phyloP scores from a whole-genome alignment of 2,113 vertebrate species.

The Fulmarus glacialis region DNA sequence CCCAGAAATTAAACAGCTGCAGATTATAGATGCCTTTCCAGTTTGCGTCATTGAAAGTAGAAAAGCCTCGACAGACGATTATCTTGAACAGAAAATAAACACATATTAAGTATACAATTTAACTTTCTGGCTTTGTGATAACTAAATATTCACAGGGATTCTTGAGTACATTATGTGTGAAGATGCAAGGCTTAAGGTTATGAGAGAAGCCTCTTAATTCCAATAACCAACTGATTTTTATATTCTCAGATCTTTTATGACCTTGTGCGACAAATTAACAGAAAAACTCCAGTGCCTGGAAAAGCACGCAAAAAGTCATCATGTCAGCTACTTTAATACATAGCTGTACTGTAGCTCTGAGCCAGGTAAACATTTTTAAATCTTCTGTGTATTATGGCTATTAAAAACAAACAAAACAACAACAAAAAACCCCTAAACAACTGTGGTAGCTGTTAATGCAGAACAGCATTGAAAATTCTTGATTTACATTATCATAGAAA shows the following conservation, averaged over 20 bases:
- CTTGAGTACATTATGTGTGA: not conserved
- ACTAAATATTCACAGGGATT: not conserved
- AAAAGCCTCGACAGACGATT: not conserved
- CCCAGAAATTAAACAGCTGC: not conserved
- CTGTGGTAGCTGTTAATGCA: not conserved
- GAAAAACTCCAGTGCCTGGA: constrained; percentile 91
- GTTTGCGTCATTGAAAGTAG: not conserved
- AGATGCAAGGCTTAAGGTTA: not conserved
- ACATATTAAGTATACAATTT: not conserved
- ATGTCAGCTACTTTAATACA: constrained; percentile 91
- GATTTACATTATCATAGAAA: not conserved
- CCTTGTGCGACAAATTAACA: constrained; percentile 95
- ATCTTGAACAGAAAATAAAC: not conserved
- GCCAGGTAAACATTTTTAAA: constrained; percentile 78
- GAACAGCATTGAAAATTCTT: not conserved
- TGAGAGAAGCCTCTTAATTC: not conserved
- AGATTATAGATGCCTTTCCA: not conserved
- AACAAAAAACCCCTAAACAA: not conserved
- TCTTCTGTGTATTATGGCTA: not conserved
- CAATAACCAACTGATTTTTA: not conserved
- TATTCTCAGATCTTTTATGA: constrained; percentile 90
- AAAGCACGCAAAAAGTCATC: constrained; percentile 91
- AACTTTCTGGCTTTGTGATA: not conserved
- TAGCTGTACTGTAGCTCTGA: constrained; percentile 87
- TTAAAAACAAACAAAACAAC: not conserved